Percentiles rank a stretch among this genome's conserved stretches.
Evolutionary conservation across 30 jellyfish, hydroid and myxozoan genomes (phyloP).

Genomic region (Aurelia coerulea): DNA sequence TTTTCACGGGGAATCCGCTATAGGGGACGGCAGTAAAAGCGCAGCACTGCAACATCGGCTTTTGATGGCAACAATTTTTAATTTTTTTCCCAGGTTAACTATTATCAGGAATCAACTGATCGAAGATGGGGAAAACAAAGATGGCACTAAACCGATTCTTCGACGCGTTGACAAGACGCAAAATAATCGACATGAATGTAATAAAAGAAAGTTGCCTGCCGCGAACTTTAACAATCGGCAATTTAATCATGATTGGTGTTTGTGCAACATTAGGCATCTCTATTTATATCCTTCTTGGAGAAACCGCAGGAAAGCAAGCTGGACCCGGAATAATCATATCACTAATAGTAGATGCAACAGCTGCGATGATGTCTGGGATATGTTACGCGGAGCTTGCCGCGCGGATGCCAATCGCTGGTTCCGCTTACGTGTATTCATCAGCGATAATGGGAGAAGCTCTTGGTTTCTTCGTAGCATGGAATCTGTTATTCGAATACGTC

Average conservation of each 20-base stretch:
- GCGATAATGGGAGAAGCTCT: constrained; percentile 88
- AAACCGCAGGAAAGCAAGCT: constrained; percentile 27
- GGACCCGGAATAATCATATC: constrained; percentile 59
- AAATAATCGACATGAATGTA: constrained; percentile 8
- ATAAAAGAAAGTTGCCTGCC: background rate
- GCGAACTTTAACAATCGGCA: constrained; percentile 4
- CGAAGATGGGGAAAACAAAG: too few species aligned
- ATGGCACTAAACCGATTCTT: background rate
- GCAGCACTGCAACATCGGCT: too few species aligned
- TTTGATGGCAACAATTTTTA: too few species aligned
- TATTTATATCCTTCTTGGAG: constrained; percentile 36
- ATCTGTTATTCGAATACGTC: constrained; percentile 76
- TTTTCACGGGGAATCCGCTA: too few species aligned
- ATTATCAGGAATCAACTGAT: too few species aligned
- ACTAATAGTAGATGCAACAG: constrained; percentile 32
- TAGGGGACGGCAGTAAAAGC: too few species aligned
- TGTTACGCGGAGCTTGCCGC: constrained; percentile 70
- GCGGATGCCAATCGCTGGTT: constrained; percentile 61
- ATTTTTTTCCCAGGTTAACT: too few species aligned
- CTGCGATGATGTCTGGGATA: constrained; percentile 58
- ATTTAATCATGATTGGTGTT: constrained; percentile 44
- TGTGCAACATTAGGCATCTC: constrained; percentile 49
- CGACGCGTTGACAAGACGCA: background rate
- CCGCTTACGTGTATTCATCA: constrained; percentile 61
- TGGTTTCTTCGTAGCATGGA: constrained; percentile 93